phyloP scores from a whole-genome alignment of 2,888 invertebrate genomes.

The Branchipolynoe longqiensis region DNA sequence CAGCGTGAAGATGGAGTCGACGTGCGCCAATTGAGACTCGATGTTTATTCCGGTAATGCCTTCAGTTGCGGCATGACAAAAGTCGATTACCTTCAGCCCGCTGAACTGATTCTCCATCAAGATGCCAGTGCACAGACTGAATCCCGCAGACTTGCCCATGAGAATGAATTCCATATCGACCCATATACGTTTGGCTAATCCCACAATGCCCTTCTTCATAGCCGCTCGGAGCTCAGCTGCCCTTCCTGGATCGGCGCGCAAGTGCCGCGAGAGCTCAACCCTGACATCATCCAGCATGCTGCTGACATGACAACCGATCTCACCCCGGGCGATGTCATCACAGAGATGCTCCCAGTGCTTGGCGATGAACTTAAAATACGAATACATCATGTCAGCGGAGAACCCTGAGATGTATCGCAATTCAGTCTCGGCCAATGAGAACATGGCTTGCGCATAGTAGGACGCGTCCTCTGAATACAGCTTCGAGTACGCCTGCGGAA shows the following conservation, averaged over 20 bases:
- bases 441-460: slow-evolving; percentile 36
- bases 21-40: not conserved
- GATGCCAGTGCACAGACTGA: not conserved
- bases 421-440: slow-evolving; percentile 43
- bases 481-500: not conserved
- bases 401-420: slow-evolving; percentile 7
- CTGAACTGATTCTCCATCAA: not conserved
- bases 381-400: slow-evolving; percentile 12
- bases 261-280: not conserved
- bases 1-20: not conserved
- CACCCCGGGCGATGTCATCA: slow-evolving; percentile 27
- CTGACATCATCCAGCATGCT: slow-evolving; percentile 1
- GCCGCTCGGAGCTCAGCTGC: not conserved
- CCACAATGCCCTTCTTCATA: not conserved
- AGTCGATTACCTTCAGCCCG: not conserved
- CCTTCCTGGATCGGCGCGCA: slow-evolving; percentile 14
- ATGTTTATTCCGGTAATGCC: not conserved
- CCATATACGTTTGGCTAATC: slow-evolving; percentile 39
- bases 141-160: slow-evolving; percentile 25
- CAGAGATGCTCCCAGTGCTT: slow-evolving; percentile 2
- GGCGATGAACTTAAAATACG: slow-evolving; percentile 28
- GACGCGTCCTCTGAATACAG: not conserved
- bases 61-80: slow-evolving; percentile 22
- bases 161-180: slow-evolving; percentile 18
- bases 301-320: not conserved